Evolutionary conservation across 2,113 vertebrate genomes (phyloP).

Genomic region (Sebastes schlegelii): DNA sequence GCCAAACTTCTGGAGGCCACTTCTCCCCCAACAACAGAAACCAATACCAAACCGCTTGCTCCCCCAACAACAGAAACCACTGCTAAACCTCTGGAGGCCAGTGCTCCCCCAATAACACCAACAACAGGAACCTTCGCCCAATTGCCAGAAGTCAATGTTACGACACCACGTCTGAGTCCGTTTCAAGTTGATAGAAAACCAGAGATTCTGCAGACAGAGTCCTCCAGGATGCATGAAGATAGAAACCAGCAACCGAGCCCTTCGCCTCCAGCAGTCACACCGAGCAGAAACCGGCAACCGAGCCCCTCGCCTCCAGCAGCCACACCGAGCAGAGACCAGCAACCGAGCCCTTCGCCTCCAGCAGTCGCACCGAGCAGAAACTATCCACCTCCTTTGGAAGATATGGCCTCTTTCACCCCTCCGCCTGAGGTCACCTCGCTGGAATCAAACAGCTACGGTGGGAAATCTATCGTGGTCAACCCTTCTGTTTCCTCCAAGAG

Average conservation of each 20-base stretch:
- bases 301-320: slow-evolving; percentile 18
- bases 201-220: slow-evolving; percentile 53
- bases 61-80: neutral
- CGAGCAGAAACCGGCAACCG: slow-evolving; percentile 1
- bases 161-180: neutral
- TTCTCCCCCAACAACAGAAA: neutral
- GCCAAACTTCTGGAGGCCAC: neutral
- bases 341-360: slow-evolving; percentile 14
- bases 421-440: slow-evolving; percentile 56
- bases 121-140: neutral
- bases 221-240: slow-evolving; percentile 33
- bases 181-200: slow-evolving; percentile 30
- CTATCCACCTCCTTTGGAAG: slow-evolving; percentile 32
- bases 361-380: slow-evolving; percentile 10
- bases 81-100: neutral
- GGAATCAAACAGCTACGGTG: slow-evolving; percentile 81
- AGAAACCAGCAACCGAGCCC: slow-evolving; percentile 34
- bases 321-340: slow-evolving; percentile 2
- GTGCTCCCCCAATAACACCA: neutral
- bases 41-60: neutral
- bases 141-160: neutral
- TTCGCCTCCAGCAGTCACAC: neutral
- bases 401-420: neutral
- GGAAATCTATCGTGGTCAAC: slow-evolving; percentile 76
- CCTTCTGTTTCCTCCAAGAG: slow-evolving; percentile 35